Base-by-base conservation (phyloP, 2,113 vertebrate species). In the Thymallus thymallus region DNA sequence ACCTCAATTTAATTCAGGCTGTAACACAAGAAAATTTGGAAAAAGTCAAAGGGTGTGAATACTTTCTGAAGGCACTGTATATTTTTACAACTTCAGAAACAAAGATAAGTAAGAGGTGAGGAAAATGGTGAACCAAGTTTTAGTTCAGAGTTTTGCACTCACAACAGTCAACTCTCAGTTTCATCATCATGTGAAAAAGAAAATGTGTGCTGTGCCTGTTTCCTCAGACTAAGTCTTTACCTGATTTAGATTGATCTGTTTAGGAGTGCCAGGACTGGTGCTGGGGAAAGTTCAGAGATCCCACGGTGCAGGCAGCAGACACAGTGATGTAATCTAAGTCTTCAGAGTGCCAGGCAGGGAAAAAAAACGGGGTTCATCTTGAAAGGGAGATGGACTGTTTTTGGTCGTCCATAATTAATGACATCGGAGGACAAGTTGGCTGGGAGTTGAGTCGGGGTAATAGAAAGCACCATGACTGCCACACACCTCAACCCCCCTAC, bases 211-310 rank as follows among this genome's bases (percentile, higher is more conserved):
- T 13, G 32, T 70, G 69, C 32, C 62, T 62, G 60, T 63, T 77
- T 46, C 64, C 74, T 75, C 66, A 58, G 29, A 75, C 41, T 68
- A 35, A 72, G 72, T 74, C 64, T 77, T 78, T 22, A 68, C 67
- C 76, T 76, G 77, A 78, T 79, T 82, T 69, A 75, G 71, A 75
- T 72, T 82, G 77, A 83, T 85, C 79, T 74, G 48, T 64, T 69
- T 75, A 68, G 76, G 66, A 22, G n/a, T 84, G 81, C 14, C 20
- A 13, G 66, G 80, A 72, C 22, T 23, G 73, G 56, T 71, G 70
- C 76, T 29, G 6, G 63, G 60, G 69, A 29, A 78, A 71, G 71
- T 79, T 81, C 72, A 71, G 68, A 86, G 55, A 79, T 67, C 30
- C 75, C 51, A 73, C 70, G 67, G 74, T 48, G 71, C 58, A 16